Conservation (phyloP, 2,888 invertebrate genomes). For the Volucella zonaria region DNA sequence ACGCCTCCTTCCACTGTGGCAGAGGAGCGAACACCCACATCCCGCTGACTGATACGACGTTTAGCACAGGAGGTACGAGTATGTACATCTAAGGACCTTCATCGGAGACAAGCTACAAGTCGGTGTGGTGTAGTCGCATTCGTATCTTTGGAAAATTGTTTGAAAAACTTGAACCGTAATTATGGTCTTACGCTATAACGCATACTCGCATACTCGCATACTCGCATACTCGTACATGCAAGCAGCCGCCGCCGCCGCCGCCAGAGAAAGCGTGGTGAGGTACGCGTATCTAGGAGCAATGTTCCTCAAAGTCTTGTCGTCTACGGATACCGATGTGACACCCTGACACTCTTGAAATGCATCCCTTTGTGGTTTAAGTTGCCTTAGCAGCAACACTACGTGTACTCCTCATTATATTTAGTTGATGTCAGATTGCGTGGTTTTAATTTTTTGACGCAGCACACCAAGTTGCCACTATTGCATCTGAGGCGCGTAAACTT, state of each 20-base stretch:
- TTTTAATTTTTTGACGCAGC: too few relatives aligned
- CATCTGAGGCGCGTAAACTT: conserved; percentile 48
- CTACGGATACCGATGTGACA: too few relatives aligned
- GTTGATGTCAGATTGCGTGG: too few relatives aligned
- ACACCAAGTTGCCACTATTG: conserved; percentile 58
- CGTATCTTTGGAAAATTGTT: conserved; percentile 48
- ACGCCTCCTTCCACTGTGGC: conserved; percentile 13
- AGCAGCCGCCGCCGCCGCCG: too few relatives aligned
- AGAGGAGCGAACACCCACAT: not conserved
- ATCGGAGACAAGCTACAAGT: conserved; percentile 12
- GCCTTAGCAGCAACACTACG: too few relatives aligned
- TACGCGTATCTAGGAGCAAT: not conserved
- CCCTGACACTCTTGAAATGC: too few relatives aligned
- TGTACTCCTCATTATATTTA: too few relatives aligned
- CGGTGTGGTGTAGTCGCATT: not conserved
- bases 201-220: conserved; percentile 21
- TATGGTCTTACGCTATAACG: conserved; percentile 50
- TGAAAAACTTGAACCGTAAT: conserved; percentile 59
- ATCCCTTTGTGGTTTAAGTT: too few relatives aligned
- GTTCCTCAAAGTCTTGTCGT: not conserved
- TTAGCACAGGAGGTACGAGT: not conserved
- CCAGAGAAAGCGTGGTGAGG: too few relatives aligned
- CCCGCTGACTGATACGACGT: not conserved
- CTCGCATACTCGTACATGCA: conserved; percentile 1
- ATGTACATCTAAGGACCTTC: not conserved